Evolutionary conservation across 2,888 invertebrate species (phyloP).

Genomic region (Dicranocentrus wangi): DNA sequence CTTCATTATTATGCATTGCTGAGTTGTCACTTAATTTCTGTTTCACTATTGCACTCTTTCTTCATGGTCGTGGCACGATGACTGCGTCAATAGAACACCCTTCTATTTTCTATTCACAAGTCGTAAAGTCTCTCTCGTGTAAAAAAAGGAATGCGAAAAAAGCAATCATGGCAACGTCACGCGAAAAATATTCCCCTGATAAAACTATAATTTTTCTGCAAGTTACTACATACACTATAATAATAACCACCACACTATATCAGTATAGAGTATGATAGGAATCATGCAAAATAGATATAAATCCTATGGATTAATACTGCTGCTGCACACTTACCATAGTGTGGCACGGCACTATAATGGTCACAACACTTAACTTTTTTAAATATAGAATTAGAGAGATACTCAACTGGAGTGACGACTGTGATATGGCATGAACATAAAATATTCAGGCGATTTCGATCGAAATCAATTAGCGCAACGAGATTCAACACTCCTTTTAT

Average conservation of each 20-base stretch:
- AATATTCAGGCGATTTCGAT: too few relatives aligned
- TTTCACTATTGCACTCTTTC: conserved; percentile 50
- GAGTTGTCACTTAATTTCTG: conserved; percentile 65
- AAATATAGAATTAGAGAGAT: too few relatives aligned
- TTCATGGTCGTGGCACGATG: conserved; percentile 59
- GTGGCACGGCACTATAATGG: background rate
- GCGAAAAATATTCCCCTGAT: conserved; percentile 25
- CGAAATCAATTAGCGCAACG: too few relatives aligned
- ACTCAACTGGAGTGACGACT: too few relatives aligned
- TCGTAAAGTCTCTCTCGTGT: conserved; percentile 3
- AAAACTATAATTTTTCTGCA: background rate
- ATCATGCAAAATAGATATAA: background rate
- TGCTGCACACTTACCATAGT: background rate
- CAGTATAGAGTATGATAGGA: too few relatives aligned
- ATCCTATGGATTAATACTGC: background rate
- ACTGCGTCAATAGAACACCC: conserved; percentile 44
- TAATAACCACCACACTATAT: too few relatives aligned
- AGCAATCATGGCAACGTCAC: conserved; percentile 53
- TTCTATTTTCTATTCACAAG: conserved; percentile 49
- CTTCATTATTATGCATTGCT: conserved; percentile 60
- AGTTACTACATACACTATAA: too few relatives aligned
- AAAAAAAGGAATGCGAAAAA: conserved; percentile 16
- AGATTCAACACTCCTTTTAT: too few relatives aligned
- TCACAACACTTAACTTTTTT: background rate
- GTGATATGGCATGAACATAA: too few relatives aligned